These are phyloP conservation scores for Leptinotarsa undecemlineata DNA, from an alignment of 1,140 invertebrate species.

Conservation along the genomic window DNA sequence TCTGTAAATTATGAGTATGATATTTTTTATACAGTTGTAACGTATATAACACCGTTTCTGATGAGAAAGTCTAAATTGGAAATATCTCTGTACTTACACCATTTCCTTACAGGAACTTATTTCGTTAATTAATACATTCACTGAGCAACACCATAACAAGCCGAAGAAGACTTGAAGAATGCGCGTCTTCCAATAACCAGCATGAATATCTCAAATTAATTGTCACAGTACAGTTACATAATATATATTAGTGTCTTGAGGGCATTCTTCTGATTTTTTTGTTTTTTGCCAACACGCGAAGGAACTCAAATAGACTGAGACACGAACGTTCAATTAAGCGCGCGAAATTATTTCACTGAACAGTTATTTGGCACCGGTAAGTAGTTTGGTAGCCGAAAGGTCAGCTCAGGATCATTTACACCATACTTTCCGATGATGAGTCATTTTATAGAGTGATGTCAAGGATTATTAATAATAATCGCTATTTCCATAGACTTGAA, in stretches of 20 bases:
- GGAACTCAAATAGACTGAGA: not conserved
- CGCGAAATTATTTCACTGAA: not conserved
- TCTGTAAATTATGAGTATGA: too few species aligned
- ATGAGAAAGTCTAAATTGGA: too few species aligned
- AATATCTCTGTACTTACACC: not conserved
- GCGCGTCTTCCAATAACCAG: not conserved
- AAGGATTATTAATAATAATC: too few species aligned
- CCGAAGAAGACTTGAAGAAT: not conserved
- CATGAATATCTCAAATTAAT: not conserved
- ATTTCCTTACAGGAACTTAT: not conserved
- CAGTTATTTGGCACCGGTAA: not conserved
- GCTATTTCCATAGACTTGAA: too few species aligned
- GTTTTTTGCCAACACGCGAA: not conserved
- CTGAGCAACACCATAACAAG: not conserved
- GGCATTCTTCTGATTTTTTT: conserved; percentile 4
- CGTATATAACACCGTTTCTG: too few species aligned
- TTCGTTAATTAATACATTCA: not conserved
- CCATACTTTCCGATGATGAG: too few species aligned
- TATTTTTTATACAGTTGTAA: too few species aligned
- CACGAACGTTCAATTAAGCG: not conserved
- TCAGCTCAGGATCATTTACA: not conserved
- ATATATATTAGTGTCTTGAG: not conserved
- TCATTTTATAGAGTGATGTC: too few species aligned
- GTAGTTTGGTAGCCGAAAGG: not conserved
- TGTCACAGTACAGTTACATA: not conserved